Evolutionary conservation across 1,140 invertebrate species (phyloP), one percentile per base, ranked within the genome.

Genomic region (Meloidogyne exigua): DNA sequence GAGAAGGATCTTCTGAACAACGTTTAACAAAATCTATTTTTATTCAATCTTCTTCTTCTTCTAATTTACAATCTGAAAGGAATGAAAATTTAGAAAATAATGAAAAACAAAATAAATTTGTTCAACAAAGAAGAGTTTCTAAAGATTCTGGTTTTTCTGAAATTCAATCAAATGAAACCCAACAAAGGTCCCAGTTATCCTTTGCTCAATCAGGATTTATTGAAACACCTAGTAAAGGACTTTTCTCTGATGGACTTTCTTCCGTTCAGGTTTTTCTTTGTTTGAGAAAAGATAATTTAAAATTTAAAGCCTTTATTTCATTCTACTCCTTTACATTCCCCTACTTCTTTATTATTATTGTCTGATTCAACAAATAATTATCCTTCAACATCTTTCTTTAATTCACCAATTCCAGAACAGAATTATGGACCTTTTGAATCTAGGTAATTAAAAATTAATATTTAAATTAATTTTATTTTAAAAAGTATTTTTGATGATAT

Each of bases 201-300:
- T 21, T 32, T 32, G 10, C 4, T 5, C 18, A 57, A 57, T 57
- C 49, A 9, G 18, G 18, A 26, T 12, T 39, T 71, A 49, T 74
- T n/a, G 75, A 76, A 44, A 76, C 75, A 28, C 75, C 75, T 26
- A 76, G 75, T 67, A 76, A 76, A 71, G 75, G 75, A 11, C 32
- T 76, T 10, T 11, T 11, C 25, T 44, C 42, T 44, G 44, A n/a
- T n/a, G n/a, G n/a, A 32, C 57, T 76, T 18, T 11, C 26, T 49
- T 49, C 44, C 18, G 49, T n/a, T n/a, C 49, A 57, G 44, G 44
- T 49, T 18, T n/a, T n/a, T n/a, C n/a, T n/a, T n/a, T n/a, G n/a
- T n/a, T n/a, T n/a, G n/a, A 49, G 44, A 5, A 18, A n/a, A 39
- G 7, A 32, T 32, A 67, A 15, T 32, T 67, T 15, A 15, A 15